These are phyloP conservation scores for Eilema depressum DNA, from an alignment of 2,888 invertebrate genomes.

Conservation along the genomic window DNA sequence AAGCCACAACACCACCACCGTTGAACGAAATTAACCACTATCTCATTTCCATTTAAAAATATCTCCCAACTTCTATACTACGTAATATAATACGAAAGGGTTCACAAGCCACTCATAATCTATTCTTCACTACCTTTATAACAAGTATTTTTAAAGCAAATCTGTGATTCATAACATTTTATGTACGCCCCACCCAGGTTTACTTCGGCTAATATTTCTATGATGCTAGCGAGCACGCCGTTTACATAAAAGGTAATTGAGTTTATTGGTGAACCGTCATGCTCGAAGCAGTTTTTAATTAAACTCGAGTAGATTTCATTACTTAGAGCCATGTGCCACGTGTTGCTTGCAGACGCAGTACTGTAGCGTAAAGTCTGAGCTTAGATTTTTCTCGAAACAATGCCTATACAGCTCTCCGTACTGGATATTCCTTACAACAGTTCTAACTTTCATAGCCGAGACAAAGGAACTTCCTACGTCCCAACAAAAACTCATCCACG, in stretches of 20 bases:
- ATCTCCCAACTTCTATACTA: not conserved
- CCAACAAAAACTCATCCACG: conserved; percentile 86
- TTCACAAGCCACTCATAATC: conserved; percentile 58
- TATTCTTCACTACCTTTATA: conserved; percentile 63
- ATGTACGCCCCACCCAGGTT: conserved; percentile 60
- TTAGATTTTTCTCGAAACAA: conserved; percentile 82
- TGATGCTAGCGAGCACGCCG: conserved; percentile 59
- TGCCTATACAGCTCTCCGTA: conserved; percentile 73
- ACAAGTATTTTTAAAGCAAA: conserved; percentile 61
- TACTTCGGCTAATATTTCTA: conserved; percentile 63
- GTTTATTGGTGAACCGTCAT: conserved; percentile 67
- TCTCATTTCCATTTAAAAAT: not conserved
- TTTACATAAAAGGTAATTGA: conserved; percentile 64
- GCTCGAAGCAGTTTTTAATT: conserved; percentile 73
- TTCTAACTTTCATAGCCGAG: conserved; percentile 83
- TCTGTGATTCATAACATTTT: conserved; percentile 69
- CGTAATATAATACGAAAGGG: not conserved
- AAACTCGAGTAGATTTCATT: conserved; percentile 75
- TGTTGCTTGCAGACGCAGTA: conserved; percentile 72
- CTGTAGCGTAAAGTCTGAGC: conserved; percentile 70
- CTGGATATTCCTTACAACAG: conserved; percentile 82
- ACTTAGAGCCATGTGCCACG: conserved; percentile 74
- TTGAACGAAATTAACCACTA: not conserved
- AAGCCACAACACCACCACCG: not conserved
- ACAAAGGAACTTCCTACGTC: conserved; percentile 84